Base-by-base conservation (phyloP, 2,797 vertebrate species). In the Decapterus maruadsi region DNA sequence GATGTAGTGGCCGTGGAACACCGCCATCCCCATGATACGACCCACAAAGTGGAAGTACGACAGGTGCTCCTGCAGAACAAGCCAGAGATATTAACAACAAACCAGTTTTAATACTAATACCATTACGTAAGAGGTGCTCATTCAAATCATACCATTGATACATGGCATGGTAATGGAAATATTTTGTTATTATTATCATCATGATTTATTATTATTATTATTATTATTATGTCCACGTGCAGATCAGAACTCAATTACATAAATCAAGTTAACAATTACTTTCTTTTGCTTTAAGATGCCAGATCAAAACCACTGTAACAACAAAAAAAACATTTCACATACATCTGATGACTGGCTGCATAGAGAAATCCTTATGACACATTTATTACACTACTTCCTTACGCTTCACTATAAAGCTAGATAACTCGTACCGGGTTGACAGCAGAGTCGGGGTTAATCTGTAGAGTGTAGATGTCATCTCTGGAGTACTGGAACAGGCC, bases 11-110 rank as follows among this genome's bases (percentile, higher is more conserved):
- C 98, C 98, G 0, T 99, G 98, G 90, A 99, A 99, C 78, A 99
- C 98, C 3, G 98, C 98, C 98, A 99, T 98, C 62, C 98, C 98
- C 98, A 99, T 99, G 81, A 99, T 99, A 54, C 97, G 94, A 10
- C 98, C 98, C 86, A 99, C 98, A 11, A 99, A 99, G 90, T 99
- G 98, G 94, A 99, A 99, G 87, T 99, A 99, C 0, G 98, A 99
- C 89, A 99, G 93, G 85, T 99, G 98, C 85, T 99, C 98, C 98
- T 99, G 83, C 26, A 64, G 60, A 73, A 59, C 4, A 60, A 57
- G 71, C 12, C 51, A 14, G 13, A 5, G 4, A 36, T 11, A 45
- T 68, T 40, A n/a, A 38, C n/a, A 45, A 51, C 2, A 34, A 8
- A 42, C 6, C 4, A 22, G 2, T 42, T 50, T 45, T 3, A 29